A percentile compares a stretch with the other conserved stretches of the same genome.
Evolutionary conservation across 2,888 invertebrate species (phyloP).

Genomic region (Tetranychus piercei): DNA sequence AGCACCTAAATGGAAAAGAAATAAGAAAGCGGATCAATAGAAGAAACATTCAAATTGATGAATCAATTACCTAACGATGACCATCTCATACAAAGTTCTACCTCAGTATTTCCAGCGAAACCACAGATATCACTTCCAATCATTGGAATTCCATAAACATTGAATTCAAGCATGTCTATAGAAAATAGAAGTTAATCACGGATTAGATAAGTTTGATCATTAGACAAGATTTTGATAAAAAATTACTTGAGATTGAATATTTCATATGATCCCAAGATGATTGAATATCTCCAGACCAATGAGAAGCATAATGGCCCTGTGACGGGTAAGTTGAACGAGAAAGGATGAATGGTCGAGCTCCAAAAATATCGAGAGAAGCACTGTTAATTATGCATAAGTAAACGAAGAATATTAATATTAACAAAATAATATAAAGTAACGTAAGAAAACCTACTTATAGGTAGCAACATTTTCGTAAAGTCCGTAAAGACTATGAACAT

Average conservation of each 20-base stretch:
- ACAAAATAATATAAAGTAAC: background rate
- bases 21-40: background rate
- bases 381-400: background rate
- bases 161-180: constrained; percentile 34
- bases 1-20: background rate
- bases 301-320: constrained; percentile 31
- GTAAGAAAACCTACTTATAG: background rate
- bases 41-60: background rate
- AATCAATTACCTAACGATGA: background rate
- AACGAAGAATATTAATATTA: background rate
- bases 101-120: constrained; percentile 48
- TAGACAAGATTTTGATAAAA: background rate
- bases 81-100: constrained; percentile 10
- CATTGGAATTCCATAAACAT: constrained; percentile 37
- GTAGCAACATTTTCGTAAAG: constrained; percentile 46
- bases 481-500: constrained; percentile 60
- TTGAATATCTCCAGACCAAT: constrained; percentile 33
- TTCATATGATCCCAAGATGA: constrained; percentile 31
- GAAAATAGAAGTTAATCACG: constrained; percentile 7
- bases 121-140: constrained; percentile 58
- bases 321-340: constrained; percentile 33
- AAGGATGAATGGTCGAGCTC: constrained; percentile 30
- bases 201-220: background rate
- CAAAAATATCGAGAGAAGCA: background rate
- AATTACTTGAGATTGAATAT: constrained; percentile 29